Conservation (phyloP, 2,797 vertebrate genomes). For the Clarias laeviceps region DNA sequence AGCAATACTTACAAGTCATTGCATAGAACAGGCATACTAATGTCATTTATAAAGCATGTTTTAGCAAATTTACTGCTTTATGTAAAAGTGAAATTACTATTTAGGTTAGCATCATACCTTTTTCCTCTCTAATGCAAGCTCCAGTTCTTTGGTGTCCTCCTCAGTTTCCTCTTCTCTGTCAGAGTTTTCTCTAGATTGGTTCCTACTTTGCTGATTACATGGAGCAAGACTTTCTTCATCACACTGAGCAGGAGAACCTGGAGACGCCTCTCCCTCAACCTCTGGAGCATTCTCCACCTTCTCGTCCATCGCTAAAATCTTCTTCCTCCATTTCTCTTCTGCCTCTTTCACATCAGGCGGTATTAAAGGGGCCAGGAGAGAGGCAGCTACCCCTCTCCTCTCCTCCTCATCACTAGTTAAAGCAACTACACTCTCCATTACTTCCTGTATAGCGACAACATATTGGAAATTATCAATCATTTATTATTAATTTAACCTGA, state of each 20-base stretch:
- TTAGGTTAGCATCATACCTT: constrained; percentile 73
- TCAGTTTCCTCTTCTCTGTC: constrained; percentile 84
- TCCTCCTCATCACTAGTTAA: constrained; percentile 92
- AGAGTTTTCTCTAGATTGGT: constrained; percentile 80
- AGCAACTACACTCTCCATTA: constrained; percentile 91
- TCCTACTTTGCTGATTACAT: constrained; percentile 81
- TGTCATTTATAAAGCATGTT: background rate
- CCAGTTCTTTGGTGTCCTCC: constrained; percentile 92
- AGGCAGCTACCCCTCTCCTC: constrained; percentile 87
- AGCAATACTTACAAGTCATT: background rate
- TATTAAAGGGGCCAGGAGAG: constrained; percentile 89
- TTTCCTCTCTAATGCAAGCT: constrained; percentile 92
- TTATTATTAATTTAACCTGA: background rate
- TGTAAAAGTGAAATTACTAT: background rate
- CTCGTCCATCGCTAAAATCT: constrained; percentile 84
- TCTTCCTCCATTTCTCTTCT: constrained; percentile 95
- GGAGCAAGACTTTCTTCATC: constrained; percentile 73
- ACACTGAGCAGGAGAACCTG: constrained; percentile 52
- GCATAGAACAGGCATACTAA: background rate
- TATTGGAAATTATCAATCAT: background rate
- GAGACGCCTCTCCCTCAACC: constrained; percentile 69
- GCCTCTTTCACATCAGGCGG: constrained; percentile 91
- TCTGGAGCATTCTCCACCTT: constrained; percentile 67
- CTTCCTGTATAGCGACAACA: constrained; percentile 75
- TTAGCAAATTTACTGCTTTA: background rate